Evolutionary conservation across 2,888 invertebrate species (phyloP), one percentile per base, ranked within the genome.

Genomic region (Myathropa florea): DNA sequence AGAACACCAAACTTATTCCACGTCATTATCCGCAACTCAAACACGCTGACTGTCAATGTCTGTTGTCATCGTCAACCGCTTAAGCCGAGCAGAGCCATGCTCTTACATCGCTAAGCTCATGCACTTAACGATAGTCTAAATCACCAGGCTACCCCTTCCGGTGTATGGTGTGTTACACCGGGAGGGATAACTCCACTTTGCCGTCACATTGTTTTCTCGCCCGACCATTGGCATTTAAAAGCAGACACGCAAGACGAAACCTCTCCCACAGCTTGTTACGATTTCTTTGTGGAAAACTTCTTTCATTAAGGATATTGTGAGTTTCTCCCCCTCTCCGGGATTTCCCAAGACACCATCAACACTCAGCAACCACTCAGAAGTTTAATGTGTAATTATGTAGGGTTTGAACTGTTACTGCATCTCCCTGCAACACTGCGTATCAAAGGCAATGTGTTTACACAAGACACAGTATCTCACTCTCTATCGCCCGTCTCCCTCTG

Each of bases 281-380:
- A 79, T 71, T 72, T 55, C 78, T 65, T 79, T 86, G 78, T 75
- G 60, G 57, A 86, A 83, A 46, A 86, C 73, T 83, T 86, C 86
- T 86, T 86, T 86, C 83, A 86, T 86, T 86, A 86, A 86, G 83
- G 73, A 86, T 86, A 86, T 86, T 83, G 83, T 78, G 78, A 83
- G 67, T 83, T 83, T 83, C 78, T 46, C 60, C 78, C 72, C 10
- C 46, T 18, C 18, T 24, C 46, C 65, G 55, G 78, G 78, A 79
- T 75, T 79, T 75, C 36, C 78, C 59, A 75, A 86, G 78, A 83
- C 79, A 71, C 75, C 79, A 79, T 83, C 83, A 86, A 79, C 86
- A 79, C 83, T 83, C 79, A 83, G 75, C 86, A 86, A 83, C 86
- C 86, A 86, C 78, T 83, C 86, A 79, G 26, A 86, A 86, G 78